Evolutionary conservation across 1,140 invertebrate genomes (phyloP), one percentile per base, ranked within the genome.

Genomic region (Schlechtendalia chinensis): DNA sequence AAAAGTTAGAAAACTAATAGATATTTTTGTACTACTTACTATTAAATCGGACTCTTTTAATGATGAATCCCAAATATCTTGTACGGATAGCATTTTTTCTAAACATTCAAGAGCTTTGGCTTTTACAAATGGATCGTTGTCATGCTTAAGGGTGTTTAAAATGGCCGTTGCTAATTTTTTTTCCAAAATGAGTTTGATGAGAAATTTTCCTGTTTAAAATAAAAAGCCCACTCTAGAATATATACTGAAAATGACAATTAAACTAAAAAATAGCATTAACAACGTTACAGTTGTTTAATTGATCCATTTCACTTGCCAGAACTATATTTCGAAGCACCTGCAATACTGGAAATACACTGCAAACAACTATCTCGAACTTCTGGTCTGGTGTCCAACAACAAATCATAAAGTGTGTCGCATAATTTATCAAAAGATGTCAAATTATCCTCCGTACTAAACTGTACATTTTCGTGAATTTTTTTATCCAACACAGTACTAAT

Each of bases 31-130:
- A 58, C 24, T 59, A 45, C 54, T 79, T 29, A 79, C 75, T 14
- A 79, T 27, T 79, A 79, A 47, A 63, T 63, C 24, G n/a, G 75
- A 45, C 11, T 63, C 56, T 61, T 79, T 79, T 63, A 79, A 61
- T 11, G 39, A 61, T 47, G n/a, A 19, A 45, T 39, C 39, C 39
- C 75, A 58, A 47, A 79, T 47, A 14, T 61, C 56, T 47, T 4
- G 11, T 12, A 79, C 19, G 17, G 75, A 59, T 4, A 79, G 58
- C 75, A 79, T 79, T 27, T 79, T 27, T 63, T 47, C 39, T 61
- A 79, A 47, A 63, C 75, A 79, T 79, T 79, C 75, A n/a, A 79
- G n/a, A 19, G 75, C 75, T 79, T 79, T 79, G 50, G 75, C 17
- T 79, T 22, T 61, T 0, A 79, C 75, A 79, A 61, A 79, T 79